Evolutionary conservation across 2,888 invertebrate species (phyloP).

Genomic region (Tachystola acroxantha): DNA sequence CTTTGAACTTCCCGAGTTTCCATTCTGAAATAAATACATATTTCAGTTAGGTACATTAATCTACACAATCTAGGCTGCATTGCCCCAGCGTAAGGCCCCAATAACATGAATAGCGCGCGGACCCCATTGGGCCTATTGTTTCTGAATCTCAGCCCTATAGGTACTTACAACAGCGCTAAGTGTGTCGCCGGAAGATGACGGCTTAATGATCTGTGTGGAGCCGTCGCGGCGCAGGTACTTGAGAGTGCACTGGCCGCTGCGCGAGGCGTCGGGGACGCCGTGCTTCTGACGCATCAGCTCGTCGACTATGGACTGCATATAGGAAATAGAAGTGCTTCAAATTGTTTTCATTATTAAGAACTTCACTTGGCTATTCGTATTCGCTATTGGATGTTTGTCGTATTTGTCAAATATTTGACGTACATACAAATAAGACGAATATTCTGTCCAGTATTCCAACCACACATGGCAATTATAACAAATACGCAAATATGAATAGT

Average conservation of each 20-base stretch:
- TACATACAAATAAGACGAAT: too few species aligned
- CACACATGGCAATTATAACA: too few species aligned
- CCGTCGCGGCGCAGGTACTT: constrained; percentile 87
- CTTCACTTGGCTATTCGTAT: too few species aligned
- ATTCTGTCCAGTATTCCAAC: too few species aligned
- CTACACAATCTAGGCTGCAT: too few species aligned
- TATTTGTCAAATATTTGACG: too few species aligned
- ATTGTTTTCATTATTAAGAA: background rate
- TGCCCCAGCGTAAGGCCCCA: too few species aligned
- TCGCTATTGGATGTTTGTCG: too few species aligned
- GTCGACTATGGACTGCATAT: constrained; percentile 95
- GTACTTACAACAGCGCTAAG: constrained; percentile 61
- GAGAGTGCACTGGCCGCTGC: constrained; percentile 77
- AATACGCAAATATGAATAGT: too few species aligned
- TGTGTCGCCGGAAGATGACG: constrained; percentile 73
- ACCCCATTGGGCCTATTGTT: too few species aligned
- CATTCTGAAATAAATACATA: constrained; percentile 63
- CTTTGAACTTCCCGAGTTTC: constrained; percentile 74
- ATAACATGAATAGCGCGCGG: too few species aligned
- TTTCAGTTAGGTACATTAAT: background rate
- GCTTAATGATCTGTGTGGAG: constrained; percentile 81
- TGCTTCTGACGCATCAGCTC: constrained; percentile 89
- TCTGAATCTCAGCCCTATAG: too few species aligned
- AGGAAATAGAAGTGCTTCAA: constrained; percentile 3
- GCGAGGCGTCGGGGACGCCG: constrained; percentile 72